These are phyloP conservation scores for Malthinus seriepunctatus DNA, from an alignment of 2,888 invertebrate genomes.

Conservation along the genomic window DNA sequence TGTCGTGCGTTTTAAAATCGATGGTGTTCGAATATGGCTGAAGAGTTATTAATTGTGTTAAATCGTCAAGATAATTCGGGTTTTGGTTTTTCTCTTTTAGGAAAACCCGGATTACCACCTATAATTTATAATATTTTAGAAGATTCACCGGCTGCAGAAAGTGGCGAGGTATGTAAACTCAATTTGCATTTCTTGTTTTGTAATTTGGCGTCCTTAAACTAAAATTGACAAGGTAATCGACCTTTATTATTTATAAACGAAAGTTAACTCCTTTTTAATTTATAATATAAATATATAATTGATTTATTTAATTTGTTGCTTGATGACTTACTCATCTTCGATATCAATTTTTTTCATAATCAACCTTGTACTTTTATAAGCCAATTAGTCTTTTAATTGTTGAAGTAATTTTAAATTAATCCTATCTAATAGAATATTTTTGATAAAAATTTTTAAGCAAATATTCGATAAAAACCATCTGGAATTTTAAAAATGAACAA, in stretches of 20 bases:
- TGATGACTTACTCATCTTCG: no score
- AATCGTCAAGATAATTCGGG: conserved; percentile 86
- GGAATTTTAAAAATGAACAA: neutral
- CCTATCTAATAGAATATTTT: neutral
- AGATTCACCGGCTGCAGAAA: conserved; percentile 90
- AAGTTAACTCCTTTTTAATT: no score
- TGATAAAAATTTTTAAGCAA: neutral
- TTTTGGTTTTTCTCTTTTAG: conserved; percentile 89
- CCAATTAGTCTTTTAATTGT: neutral
- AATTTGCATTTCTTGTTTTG: conserved; percentile 24
- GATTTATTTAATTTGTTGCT: no score
- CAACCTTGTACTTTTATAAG: neutral
- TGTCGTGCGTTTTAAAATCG: conserved; percentile 46
- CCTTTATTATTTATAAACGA: no score
- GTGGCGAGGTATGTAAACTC: conserved; percentile 74
- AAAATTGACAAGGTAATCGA: conserved; percentile 2
- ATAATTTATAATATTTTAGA: conserved; percentile 92
- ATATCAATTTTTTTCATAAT: no score
- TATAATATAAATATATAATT: no score
- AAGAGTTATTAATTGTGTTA: conserved; percentile 87
- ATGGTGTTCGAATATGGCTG: conserved; percentile 68
- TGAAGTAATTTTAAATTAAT: neutral
- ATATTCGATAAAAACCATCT: neutral
- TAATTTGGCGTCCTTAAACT: conserved; percentile 18
- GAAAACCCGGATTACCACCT: conserved; percentile 89